A percentile compares a stretch with the other conserved stretches of the same genome.
These are phyloP conservation scores for Nemurella pictetii DNA, from an alignment of 2,888 invertebrate genomes.

Conservation along the genomic window DNA sequence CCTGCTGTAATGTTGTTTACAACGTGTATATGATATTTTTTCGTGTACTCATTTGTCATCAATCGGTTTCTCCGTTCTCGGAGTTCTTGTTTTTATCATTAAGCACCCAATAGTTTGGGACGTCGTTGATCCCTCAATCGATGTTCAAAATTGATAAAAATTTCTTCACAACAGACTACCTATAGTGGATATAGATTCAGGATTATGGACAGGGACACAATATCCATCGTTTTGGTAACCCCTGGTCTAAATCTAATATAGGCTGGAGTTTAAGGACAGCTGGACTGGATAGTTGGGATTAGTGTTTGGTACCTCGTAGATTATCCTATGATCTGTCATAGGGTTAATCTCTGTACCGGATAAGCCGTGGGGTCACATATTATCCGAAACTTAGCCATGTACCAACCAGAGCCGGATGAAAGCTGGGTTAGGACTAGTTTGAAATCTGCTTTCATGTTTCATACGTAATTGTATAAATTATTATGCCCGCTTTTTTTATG, in stretches of 20 bases:
- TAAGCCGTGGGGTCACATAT: not conserved
- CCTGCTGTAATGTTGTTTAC: too few relatives aligned
- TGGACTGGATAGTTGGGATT: conserved; percentile 10
- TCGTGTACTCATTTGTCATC: too few relatives aligned
- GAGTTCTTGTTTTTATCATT: too few relatives aligned
- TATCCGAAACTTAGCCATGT: not conserved
- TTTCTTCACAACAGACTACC: too few relatives aligned
- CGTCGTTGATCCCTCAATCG: too few relatives aligned
- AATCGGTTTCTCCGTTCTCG: too few relatives aligned
- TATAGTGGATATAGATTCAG: too few relatives aligned
- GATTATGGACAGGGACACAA: not conserved
- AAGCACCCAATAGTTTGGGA: too few relatives aligned
- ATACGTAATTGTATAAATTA: not conserved
- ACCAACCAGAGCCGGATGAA: not conserved
- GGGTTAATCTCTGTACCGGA: conserved; percentile 7
- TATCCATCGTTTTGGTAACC: not conserved
- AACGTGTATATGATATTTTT: too few relatives aligned
- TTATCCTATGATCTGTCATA: conserved; percentile 13
- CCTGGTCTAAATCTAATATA: not conserved
- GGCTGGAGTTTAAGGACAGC: conserved; percentile 12
- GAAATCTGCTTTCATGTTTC: not conserved
- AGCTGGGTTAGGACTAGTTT: not conserved
- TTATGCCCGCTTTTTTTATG: not conserved
- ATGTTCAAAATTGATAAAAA: too few relatives aligned
- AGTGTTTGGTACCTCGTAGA: conserved; percentile 6